phyloP scores from a whole-genome alignment of 2,888 invertebrate species.

The Caenorhabditis plicata region DNA sequence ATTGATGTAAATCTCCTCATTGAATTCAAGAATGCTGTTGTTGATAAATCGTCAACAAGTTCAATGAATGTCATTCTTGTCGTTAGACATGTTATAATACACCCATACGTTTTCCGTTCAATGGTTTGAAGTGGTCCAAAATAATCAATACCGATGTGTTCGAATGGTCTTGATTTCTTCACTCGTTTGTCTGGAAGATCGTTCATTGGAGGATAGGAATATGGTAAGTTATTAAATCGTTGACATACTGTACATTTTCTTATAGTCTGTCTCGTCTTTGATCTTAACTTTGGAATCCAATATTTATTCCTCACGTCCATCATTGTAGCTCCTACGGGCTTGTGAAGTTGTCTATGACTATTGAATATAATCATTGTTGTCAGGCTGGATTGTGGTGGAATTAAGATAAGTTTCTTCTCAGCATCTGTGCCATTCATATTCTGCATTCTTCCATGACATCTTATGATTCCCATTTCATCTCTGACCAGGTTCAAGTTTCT shows the following conservation, averaged over 20 bases:
- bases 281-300: not conserved
- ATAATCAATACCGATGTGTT: slow-evolving; percentile 7
- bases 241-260: not conserved
- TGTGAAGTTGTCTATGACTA: not conserved
- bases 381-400: too few species aligned
- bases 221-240: slow-evolving; percentile 1
- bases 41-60: slow-evolving; percentile 8
- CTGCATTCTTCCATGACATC: too few species aligned
- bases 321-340: not conserved
- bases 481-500: too few species aligned
- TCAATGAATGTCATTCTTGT: slow-evolving; percentile 31
- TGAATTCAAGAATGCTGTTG: slow-evolving; percentile 15
- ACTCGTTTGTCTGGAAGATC: slow-evolving; percentile 16
- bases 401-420: too few species aligned
- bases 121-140: slow-evolving; percentile 27
- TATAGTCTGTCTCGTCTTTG: not conserved
- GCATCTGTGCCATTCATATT: too few species aligned
- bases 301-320: not conserved
- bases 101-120: slow-evolving; percentile 10
- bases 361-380: slow-evolving; percentile 1
- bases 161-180: slow-evolving; percentile 13
- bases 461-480: too few species aligned
- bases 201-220: slow-evolving; percentile 3
- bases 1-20: slow-evolving; percentile 22
- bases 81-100: slow-evolving; percentile 18